These are phyloP conservation scores for Syrrhaptes paradoxus DNA, from an alignment of 2,113 vertebrate genomes.

Conservation along the genomic window DNA sequence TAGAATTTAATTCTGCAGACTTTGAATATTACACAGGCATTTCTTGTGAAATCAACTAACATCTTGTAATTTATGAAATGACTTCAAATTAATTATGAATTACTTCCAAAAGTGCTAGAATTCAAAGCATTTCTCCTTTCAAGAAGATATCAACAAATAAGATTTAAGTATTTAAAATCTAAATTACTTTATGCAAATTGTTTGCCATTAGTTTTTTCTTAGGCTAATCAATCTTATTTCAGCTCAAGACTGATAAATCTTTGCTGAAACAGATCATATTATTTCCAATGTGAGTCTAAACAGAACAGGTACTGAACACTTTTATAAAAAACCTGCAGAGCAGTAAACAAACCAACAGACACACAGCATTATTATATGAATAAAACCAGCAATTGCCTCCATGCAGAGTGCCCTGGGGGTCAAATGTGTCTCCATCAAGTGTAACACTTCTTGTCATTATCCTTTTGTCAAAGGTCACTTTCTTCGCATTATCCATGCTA, in stretches of 20 bases:
- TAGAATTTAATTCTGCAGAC: background rate
- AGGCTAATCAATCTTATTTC: background rate
- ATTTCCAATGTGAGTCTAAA: background rate
- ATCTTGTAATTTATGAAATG: background rate
- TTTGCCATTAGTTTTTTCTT: background rate
- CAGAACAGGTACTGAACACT: background rate
- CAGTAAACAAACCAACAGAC: background rate
- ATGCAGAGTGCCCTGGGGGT: slow-evolving; percentile 93
- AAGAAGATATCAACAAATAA: background rate
- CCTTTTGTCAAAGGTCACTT: slow-evolving; percentile 89
- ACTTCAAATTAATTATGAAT: background rate
- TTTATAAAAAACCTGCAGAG: background rate
- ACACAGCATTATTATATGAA: background rate
- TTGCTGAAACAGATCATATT: background rate
- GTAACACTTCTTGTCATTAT: slow-evolving; percentile 92
- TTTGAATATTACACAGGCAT: background rate
- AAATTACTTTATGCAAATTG: background rate
- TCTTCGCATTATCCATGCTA: slow-evolving; percentile 90
- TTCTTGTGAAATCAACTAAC: background rate
- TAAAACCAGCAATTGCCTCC: slow-evolving; percentile 80
- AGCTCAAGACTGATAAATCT: background rate
- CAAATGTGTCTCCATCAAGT: slow-evolving; percentile 90
- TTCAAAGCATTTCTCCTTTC: background rate
- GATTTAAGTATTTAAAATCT: background rate
- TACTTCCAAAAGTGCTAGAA: background rate